Conservation (phyloP, 2,797 vertebrate species). For the Channallabes apus region DNA sequence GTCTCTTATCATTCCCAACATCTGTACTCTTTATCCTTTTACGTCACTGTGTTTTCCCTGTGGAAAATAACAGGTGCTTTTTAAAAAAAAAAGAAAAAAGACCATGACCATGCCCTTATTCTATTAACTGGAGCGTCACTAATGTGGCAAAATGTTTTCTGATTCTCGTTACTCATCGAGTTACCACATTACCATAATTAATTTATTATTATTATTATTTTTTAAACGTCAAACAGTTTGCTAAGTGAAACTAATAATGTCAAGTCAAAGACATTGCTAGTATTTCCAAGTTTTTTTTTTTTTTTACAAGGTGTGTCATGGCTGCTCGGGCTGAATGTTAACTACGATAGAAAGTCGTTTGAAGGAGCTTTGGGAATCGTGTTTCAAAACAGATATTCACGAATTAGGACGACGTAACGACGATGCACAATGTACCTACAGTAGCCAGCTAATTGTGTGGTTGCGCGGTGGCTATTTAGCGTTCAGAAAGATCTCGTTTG, state of each 20-base stretch:
- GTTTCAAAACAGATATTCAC: background rate
- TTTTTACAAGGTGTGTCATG: background rate
- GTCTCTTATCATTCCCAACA: constrained; percentile 46
- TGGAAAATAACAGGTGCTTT: background rate
- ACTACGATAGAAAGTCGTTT: background rate
- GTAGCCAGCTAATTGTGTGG: background rate
- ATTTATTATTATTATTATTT: background rate
- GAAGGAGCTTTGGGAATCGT: background rate
- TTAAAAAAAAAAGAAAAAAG: too few relatives aligned
- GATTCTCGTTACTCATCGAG: constrained; percentile 18
- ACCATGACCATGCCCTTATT: background rate
- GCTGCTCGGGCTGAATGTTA: background rate
- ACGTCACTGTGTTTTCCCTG: background rate
- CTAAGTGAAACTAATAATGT: constrained; percentile 23
- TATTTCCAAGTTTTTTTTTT: background rate
- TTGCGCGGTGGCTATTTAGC: background rate
- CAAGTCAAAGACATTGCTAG: constrained; percentile 12
- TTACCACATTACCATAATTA: constrained; percentile 30
- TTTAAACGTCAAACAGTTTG: constrained; percentile 17
- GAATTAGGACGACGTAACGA: background rate
- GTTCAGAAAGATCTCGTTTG: background rate
- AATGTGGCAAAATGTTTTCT: constrained; percentile 26
- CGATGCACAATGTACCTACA: background rate
- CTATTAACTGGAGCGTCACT: constrained; percentile 16
- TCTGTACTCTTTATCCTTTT: background rate